phyloP scores from a whole-genome alignment of 53 echinoderm and acorn worm species.

The Zoroaster sp. region DNA sequence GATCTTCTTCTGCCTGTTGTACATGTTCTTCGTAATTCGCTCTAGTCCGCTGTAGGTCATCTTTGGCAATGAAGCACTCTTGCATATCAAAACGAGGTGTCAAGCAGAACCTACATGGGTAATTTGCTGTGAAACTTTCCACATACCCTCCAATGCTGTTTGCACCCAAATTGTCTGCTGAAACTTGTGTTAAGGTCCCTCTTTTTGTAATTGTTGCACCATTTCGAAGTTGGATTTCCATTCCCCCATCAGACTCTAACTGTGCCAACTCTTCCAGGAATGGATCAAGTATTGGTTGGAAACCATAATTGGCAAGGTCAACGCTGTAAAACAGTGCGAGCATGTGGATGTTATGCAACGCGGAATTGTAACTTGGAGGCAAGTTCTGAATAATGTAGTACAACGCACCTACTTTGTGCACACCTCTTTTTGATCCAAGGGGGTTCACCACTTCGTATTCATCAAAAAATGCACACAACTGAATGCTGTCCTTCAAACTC shows the following conservation, averaged over 20 bases:
- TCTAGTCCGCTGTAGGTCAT: constrained; percentile 11
- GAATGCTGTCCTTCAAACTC: neutral
- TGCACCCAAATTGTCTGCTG: constrained; percentile 57
- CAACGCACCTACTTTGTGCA: constrained; percentile 53
- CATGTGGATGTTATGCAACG: constrained; percentile 50
- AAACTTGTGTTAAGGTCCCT: constrained; percentile 36
- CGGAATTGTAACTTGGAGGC: constrained; percentile 42
- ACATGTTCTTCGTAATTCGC: constrained; percentile 24
- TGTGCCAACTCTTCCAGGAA: constrained; percentile 48
- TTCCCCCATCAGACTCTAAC: constrained; percentile 55
- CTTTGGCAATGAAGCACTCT: neutral
- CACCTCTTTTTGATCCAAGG: constrained; percentile 55
- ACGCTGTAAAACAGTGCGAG: constrained; percentile 38
- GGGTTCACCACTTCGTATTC: constrained; percentile 65
- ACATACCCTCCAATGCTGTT: constrained; percentile 51
- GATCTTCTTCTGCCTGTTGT: constrained; percentile 11
- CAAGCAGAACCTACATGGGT: constrained; percentile 11
- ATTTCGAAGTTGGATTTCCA: constrained; percentile 1
- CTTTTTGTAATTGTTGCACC: constrained; percentile 18
- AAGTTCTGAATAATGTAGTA: constrained; percentile 61
- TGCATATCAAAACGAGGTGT: constrained; percentile 30
- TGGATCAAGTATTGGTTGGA: constrained; percentile 40
- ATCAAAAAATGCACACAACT: constrained; percentile 58
- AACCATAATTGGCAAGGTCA: constrained; percentile 61
- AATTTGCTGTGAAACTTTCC: constrained; percentile 53